phyloP scores from a whole-genome alignment of 2,888 invertebrate species.

The Dorcus parallelipipedus region DNA sequence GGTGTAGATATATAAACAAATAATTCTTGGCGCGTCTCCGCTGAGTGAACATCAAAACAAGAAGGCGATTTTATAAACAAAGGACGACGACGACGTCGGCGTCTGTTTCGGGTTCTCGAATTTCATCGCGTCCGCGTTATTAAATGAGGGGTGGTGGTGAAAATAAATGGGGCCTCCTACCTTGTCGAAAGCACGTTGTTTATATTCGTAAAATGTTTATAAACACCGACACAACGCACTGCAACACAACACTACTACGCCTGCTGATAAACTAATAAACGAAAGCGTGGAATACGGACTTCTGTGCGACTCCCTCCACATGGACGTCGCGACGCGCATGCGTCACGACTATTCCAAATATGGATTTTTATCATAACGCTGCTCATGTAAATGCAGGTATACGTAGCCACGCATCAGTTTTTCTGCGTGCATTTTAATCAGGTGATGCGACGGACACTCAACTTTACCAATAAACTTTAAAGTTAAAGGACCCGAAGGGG shows the following conservation, averaged over 20 bases:
- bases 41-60: no score
- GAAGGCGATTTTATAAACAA: no score
- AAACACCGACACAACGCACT: neutral
- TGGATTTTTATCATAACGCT: constrained; percentile 29
- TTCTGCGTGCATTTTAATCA: no score
- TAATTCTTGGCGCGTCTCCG: no score
- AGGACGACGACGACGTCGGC: no score
- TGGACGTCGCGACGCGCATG: constrained; percentile 17
- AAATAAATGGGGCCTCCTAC: neutral
- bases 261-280: neutral
- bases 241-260: neutral
- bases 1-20: no score
- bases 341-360: constrained; percentile 24
- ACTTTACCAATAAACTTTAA: no score
- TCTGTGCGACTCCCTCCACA: neutral
- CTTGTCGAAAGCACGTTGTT: neutral
- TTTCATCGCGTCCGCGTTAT: no score
- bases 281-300: neutral
- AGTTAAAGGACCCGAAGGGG: no score
- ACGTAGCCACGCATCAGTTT: constrained; percentile 4
- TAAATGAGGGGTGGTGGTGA: no score
- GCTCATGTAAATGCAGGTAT: constrained; percentile 18
- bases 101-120: no score
- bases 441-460: no score
- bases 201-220: neutral